Evolutionary conservation across 1,140 invertebrate genomes (phyloP), one percentile per base, ranked within the genome.

Genomic region (Asbolus verrucosus): DNA sequence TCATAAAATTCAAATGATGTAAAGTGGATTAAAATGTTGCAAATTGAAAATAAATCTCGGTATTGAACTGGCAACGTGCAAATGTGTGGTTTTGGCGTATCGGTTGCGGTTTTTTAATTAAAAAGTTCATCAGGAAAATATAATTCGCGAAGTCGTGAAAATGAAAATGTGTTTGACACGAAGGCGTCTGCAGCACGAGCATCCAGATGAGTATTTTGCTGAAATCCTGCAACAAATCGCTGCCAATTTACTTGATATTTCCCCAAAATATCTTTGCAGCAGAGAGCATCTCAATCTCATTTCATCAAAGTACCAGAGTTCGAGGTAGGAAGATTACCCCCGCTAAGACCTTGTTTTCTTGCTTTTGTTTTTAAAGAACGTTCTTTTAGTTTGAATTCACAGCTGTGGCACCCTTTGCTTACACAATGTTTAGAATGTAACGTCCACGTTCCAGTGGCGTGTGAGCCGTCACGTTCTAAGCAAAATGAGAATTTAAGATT

Each of bases 321-420:
- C 36, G 63, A 71, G 63, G 69, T 71, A 59, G 39, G 6, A 65
- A 70, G 46, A 70, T 67, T 70, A 63, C 63, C 33, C 46, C 36
- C 38, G 24, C 60, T 54, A 63, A 46, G 61, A 63, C 68, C 61
- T 65, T 71, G 60, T 73, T 67, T 71, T 65, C 69, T 73, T 73
- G 72, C 65, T 73, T 73, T 71, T 73, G 69, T 73, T 73, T 73
- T 73, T 74, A 65, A 69, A 69, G 65, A 69, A 65, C 62, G 46
- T 67, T 74, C 62, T 69, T 71, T 74, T n/a, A n/a, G 67, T 66
- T 70, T 63, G 61, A 71, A 73, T 72, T 74, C 69, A 46, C 73
- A 74, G 73, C 73, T 74, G 73, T 54, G 73, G 43, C 54, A 68
- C 71, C 66, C 54, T 69, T 65, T 43, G 24, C 19, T 50, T 72